These are phyloP conservation scores for Brevipalpus yothersi DNA, from an alignment of 1,140 invertebrate species.

Conservation along the genomic window DNA sequence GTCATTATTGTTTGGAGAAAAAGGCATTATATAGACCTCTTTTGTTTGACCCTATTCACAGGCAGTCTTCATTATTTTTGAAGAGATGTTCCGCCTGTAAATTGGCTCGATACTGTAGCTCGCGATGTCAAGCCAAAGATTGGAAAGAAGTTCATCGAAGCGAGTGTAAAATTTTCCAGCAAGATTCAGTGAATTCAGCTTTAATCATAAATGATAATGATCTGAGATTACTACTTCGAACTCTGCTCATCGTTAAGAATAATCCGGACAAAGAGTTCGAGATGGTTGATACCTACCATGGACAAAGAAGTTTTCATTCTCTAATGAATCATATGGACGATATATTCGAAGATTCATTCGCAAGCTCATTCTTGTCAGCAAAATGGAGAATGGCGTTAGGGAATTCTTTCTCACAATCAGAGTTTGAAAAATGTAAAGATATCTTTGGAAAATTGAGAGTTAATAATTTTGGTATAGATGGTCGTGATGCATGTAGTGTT, in stretches of 20 bases:
- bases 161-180: neutral
- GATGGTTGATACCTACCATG: neutral
- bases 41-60: neutral
- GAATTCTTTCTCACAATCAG: neutral
- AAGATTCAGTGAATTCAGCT: neutral
- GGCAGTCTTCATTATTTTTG: too few relatives aligned
- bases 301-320: neutral
- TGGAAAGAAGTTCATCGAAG: neutral
- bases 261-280: neutral
- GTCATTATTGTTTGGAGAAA: conserved; percentile 4
- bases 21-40: neutral
- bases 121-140: neutral
- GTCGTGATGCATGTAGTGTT: neutral
- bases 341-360: too few relatives aligned
- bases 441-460: too few relatives aligned
- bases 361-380: neutral
- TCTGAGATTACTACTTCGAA: neutral
- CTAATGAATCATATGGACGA: neutral
- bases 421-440: too few relatives aligned
- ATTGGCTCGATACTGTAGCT: neutral
- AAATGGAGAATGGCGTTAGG: neutral
- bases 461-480: neutral
- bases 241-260: neutral
- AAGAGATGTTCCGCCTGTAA: neutral
- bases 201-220: neutral